Percentiles rank a stretch among this genome's conserved stretches.
These are phyloP conservation scores for Asteroscopus sphinx DNA, from an alignment of 2,888 invertebrate species.

Conservation along the genomic window DNA sequence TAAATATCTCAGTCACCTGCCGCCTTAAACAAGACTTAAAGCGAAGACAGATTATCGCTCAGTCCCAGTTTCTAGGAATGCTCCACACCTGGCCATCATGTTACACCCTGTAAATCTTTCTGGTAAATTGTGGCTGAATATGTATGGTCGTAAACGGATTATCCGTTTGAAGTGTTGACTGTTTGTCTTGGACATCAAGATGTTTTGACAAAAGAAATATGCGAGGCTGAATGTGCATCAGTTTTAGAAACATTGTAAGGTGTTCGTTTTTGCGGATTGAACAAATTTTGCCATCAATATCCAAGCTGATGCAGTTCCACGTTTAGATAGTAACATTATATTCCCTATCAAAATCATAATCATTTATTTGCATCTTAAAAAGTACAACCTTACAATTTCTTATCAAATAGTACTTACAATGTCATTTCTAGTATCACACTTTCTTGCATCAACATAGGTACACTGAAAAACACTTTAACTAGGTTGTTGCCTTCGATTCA, in stretches of 20 bases:
- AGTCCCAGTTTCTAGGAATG: constrained; percentile 49
- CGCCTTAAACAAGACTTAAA: constrained; percentile 67
- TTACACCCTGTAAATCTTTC: constrained; percentile 46
- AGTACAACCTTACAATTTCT: too few species aligned
- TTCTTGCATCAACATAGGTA: too few species aligned
- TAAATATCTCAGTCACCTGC: constrained; percentile 56
- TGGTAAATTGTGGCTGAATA: constrained; percentile 35
- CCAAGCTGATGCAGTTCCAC: not conserved
- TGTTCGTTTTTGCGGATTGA: not conserved
- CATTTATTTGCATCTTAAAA: too few species aligned
- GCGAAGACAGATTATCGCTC: constrained; percentile 52
- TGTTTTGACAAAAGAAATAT: constrained; percentile 50
- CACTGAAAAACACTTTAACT: too few species aligned
- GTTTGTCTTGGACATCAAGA: constrained; percentile 34
- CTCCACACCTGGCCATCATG: constrained; percentile 53
- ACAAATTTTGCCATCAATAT: not conserved
- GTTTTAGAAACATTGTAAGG: constrained; percentile 9
- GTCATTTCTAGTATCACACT: too few species aligned
- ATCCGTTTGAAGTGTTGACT: constrained; percentile 46
- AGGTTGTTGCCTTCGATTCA: too few species aligned
- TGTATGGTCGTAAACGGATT: constrained; percentile 48
- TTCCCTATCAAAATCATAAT: too few species aligned
- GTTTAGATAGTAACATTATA: too few species aligned
- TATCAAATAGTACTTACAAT: too few species aligned
- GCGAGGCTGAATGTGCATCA: not conserved